Percentiles rank a stretch among this genome's conserved stretches.
These are phyloP conservation scores for Solenopsis fugax DNA, from an alignment of 1,140 invertebrate species.

Conservation along the genomic window DNA sequence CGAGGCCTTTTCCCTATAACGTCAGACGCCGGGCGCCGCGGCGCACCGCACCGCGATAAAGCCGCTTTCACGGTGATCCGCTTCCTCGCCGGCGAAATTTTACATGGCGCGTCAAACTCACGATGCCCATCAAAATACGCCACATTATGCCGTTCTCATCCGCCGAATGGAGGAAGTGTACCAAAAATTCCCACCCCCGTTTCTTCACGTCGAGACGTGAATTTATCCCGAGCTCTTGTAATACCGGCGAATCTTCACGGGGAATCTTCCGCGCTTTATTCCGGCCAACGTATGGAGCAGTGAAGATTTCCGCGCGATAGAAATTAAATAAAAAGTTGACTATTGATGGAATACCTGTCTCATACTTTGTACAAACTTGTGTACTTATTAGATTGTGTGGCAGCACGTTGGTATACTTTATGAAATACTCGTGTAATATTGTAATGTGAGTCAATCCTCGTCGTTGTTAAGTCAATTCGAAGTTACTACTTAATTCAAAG, in stretches of 20 bases:
- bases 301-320: not conserved
- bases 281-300: not conserved
- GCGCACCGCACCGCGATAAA: slow-evolving; percentile 16
- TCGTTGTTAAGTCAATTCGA: not conserved
- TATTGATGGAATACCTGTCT: not conserved
- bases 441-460: not conserved
- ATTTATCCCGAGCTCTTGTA: slow-evolving; percentile 12
- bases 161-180: slow-evolving; percentile 35
- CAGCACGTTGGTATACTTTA: slow-evolving; percentile 1
- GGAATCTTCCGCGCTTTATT: slow-evolving; percentile 20
- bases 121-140: slow-evolving; percentile 53
- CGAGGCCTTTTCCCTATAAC: slow-evolving; percentile 67
- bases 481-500: slow-evolving; percentile 9
- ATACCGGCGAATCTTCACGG: not conserved
- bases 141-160: slow-evolving; percentile 48
- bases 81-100: slow-evolving; percentile 25
- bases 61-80: slow-evolving; percentile 57
- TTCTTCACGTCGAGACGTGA: not conserved
- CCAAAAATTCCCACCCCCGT: slow-evolving; percentile 16
- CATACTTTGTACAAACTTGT: not conserved
- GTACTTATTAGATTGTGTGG: slow-evolving; percentile 15
- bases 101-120: slow-evolving; percentile 50
- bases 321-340: slow-evolving; percentile 31
- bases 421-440: slow-evolving; percentile 18
- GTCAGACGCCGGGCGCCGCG: slow-evolving; percentile 41